A percentile compares a stretch with the other conserved stretches of the same genome.
Evolutionary conservation across 1,140 invertebrate genomes (phyloP).

Genomic region (Ceratoteleas bidentatus): DNA sequence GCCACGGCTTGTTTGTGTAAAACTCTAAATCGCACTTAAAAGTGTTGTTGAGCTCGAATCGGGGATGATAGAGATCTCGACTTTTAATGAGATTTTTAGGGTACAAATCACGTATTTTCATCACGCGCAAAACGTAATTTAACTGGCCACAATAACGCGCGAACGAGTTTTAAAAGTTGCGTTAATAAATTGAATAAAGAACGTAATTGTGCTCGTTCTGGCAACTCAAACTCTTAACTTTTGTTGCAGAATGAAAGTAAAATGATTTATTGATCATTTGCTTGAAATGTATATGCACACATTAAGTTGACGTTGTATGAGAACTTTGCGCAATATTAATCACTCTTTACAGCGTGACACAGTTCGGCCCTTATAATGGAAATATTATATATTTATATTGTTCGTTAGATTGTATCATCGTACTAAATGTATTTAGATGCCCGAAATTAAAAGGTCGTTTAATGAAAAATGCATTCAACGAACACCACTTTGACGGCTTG

Average conservation of each 20-base stretch:
- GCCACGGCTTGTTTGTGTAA: too few relatives aligned
- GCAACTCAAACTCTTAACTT: neutral
- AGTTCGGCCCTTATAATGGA: conserved; percentile 6
- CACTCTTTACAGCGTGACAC: neutral
- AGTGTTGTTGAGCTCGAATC: conserved; percentile 27
- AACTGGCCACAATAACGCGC: conserved; percentile 5
- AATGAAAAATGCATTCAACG: neutral
- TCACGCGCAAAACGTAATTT: conserved; percentile 26
- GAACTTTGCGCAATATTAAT: conserved; percentile 7
- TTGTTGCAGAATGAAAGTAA: neutral
- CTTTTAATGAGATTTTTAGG: conserved; percentile 46
- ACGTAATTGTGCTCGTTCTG: neutral
- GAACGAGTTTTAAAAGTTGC: conserved; percentile 9
- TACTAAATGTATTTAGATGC: neutral
- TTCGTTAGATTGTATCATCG: conserved; percentile 4
- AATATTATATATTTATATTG: conserved; percentile 15
- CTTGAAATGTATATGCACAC: neutral
- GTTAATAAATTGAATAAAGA: conserved; percentile 11
- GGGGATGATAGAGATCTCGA: conserved; percentile 30
- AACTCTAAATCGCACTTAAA: conserved; percentile 27
- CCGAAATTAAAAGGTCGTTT: neutral
- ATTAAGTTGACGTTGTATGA: neutral
- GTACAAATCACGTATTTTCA: conserved; percentile 37
- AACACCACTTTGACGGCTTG: neutral
- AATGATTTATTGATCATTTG: neutral